These are phyloP conservation scores for Theropithecus gelada DNA, from an alignment of 2,113 vertebrate genomes.

Conservation along the genomic window DNA sequence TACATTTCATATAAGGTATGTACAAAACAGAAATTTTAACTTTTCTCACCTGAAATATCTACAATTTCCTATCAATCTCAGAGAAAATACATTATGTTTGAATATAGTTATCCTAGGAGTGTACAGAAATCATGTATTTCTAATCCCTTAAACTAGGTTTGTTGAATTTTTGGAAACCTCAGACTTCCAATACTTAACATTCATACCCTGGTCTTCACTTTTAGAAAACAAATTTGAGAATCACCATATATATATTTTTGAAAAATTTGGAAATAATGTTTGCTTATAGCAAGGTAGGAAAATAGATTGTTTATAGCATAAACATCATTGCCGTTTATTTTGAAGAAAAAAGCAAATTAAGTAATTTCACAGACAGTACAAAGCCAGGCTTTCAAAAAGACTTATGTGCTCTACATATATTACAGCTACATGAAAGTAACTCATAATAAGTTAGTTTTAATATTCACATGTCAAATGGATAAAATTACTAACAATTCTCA, in stretches of 20 bases:
- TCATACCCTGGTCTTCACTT: not conserved
- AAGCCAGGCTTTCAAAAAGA: not conserved
- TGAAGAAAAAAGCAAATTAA: slow-evolving; percentile 1
- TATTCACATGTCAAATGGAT: not conserved
- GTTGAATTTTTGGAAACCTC: not conserved
- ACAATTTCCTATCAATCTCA: not conserved
- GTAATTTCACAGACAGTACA: not conserved
- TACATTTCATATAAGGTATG: not conserved
- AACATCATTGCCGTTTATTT: not conserved
- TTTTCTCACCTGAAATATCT: not conserved
- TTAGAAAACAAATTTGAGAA: not conserved
- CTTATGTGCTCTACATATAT: not conserved
- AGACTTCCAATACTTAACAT: not conserved
- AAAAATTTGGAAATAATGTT: not conserved
- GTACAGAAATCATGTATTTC: not conserved
- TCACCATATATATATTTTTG: not conserved
- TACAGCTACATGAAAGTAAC: not conserved
- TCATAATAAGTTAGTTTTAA: not conserved
- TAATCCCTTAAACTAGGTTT: not conserved
- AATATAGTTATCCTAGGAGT: not conserved
- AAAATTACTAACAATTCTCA: not conserved
- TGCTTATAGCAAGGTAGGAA: not conserved
- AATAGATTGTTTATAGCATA: not conserved
- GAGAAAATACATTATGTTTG: not conserved
- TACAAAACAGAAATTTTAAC: not conserved